Conservation (phyloP, 2,888 invertebrate genomes). For the Hydrotaea diabolus region DNA sequence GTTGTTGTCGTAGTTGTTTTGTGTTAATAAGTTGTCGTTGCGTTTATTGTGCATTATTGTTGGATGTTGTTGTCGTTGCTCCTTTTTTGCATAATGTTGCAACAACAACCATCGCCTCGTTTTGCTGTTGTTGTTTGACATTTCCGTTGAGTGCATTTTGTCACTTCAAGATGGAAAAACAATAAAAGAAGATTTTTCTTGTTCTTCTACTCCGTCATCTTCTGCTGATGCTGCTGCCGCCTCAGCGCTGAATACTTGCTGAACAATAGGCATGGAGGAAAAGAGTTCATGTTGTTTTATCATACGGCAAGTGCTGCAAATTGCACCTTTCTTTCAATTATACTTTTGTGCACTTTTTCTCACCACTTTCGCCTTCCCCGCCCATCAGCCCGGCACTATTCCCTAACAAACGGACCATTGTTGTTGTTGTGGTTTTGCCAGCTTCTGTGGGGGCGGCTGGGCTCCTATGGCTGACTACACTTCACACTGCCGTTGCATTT, state of each 20-base stretch:
- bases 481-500: constrained; percentile 9
- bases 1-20: too few relatives aligned
- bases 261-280: constrained; percentile 2
- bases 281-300: constrained; percentile 52
- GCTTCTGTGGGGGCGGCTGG: background rate
- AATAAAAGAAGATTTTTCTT: constrained; percentile 44
- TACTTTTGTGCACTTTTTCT: constrained; percentile 21
- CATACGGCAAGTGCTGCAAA: constrained; percentile 57
- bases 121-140: constrained; percentile 44
- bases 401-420: too few relatives aligned
- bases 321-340: constrained; percentile 68
- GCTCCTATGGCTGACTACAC: too few relatives aligned
- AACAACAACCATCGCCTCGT: constrained; percentile 54
- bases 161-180: constrained; percentile 55
- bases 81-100: constrained; percentile 13
- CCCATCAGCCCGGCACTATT: too few relatives aligned
- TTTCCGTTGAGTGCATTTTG: constrained; percentile 50
- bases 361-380: too few relatives aligned
- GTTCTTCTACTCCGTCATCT: background rate
- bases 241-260: constrained; percentile 3
- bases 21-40: constrained; percentile 27
- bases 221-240: too few relatives aligned
- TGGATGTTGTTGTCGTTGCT: constrained; percentile 50
- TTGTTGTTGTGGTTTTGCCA: background rate
- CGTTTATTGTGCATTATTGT: constrained; percentile 33